Evolutionary conservation across 2,113 vertebrate species (phyloP).

Genomic region (Pampusana beccarii): DNA sequence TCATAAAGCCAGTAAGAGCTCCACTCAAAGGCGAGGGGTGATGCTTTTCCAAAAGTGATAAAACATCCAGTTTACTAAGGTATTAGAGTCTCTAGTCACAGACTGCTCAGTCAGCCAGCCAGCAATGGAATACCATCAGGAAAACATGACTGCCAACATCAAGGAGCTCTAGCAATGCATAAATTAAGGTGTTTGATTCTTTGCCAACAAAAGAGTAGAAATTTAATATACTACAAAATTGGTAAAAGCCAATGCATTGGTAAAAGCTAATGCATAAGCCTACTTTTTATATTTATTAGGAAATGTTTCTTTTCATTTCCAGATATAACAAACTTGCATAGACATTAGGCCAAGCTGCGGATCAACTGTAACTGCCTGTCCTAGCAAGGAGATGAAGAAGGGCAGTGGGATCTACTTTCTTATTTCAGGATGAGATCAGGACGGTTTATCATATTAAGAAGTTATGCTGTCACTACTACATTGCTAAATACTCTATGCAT

Average conservation of each 20-base stretch:
- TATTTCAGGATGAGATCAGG: not conserved
- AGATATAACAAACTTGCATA: not conserved
- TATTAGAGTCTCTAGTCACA: not conserved
- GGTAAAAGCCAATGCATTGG: not conserved
- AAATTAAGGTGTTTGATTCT: not conserved
- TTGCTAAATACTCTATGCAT: not conserved
- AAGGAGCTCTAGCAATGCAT: not conserved
- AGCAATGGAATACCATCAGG: not conserved
- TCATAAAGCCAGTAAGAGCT: constrained; percentile 10
- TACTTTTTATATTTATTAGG: not conserved
- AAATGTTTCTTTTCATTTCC: not conserved
- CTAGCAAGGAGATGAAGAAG: not conserved
- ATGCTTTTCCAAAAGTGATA: constrained; percentile 19
- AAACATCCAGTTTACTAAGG: not conserved
- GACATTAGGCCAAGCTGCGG: not conserved
- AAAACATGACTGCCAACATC: not conserved
- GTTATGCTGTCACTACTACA: not conserved
- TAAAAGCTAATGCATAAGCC: not conserved
- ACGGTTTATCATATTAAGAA: not conserved
- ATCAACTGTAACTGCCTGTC: not conserved
- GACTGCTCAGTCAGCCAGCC: not conserved
- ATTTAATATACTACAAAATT: not conserved
- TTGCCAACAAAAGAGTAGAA: not conserved
- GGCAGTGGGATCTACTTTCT: not conserved
- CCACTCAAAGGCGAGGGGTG: not conserved